phyloP scores from a whole-genome alignment of 2,888 invertebrate genomes.

The Blastobasis lacticolella region DNA sequence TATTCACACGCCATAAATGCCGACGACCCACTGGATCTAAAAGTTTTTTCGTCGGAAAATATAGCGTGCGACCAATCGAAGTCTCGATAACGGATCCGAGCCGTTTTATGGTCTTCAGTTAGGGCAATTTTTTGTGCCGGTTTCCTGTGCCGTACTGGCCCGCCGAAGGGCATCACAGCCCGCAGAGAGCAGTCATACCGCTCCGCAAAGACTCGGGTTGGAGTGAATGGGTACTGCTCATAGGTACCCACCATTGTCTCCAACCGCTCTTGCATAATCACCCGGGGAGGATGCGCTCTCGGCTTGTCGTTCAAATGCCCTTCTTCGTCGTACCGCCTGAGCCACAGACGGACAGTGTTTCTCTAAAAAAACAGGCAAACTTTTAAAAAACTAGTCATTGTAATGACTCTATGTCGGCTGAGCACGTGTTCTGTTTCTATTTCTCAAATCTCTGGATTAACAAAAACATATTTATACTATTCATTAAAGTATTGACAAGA shows the following conservation, averaged over 20 bases:
- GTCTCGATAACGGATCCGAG: conserved; percentile 11
- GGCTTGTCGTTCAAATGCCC: neutral
- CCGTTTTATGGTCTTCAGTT: conserved; percentile 6
- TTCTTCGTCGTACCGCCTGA: neutral
- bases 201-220: neutral
- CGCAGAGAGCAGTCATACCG: neutral
- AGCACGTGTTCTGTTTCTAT: too few relatives aligned
- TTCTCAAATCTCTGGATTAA: too few relatives aligned
- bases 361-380: neutral
- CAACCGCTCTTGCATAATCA: neutral
- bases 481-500: too few relatives aligned
- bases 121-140: conserved; percentile 5
- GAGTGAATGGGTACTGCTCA: neutral
- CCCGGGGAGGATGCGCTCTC: neutral
- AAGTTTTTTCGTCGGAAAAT: conserved; percentile 14
- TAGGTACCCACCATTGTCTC: neutral
- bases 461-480: too few relatives aligned
- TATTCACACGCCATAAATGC: conserved; percentile 13
- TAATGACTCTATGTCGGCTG: too few relatives aligned
- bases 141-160: conserved; percentile 1
- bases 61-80: conserved; percentile 15
- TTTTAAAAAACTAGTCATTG: too few relatives aligned
- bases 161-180: neutral
- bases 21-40: conserved; percentile 12
- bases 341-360: neutral